Evolutionary conservation across 2,113 vertebrate genomes (phyloP).

Genomic region (Paedocypris sp.): DNA sequence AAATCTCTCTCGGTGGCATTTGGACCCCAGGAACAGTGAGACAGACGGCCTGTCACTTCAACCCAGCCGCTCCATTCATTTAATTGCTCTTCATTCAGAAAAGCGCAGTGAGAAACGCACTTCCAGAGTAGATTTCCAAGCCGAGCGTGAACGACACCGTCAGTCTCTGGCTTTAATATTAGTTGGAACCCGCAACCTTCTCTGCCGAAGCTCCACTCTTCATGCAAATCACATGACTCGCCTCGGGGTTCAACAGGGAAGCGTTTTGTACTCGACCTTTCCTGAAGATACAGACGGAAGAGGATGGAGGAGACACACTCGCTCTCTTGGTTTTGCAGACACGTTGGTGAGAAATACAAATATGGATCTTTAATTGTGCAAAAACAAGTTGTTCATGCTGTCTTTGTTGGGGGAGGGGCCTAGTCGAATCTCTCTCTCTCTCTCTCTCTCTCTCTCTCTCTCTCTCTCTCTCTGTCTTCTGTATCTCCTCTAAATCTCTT

Average conservation of each 20-base stretch:
- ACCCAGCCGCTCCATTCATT: conserved; percentile 32
- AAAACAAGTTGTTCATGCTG: too few species aligned
- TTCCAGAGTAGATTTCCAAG: conserved; percentile 9
- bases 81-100: conserved; percentile 35
- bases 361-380: too few species aligned
- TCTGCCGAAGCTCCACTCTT: conserved; percentile 28
- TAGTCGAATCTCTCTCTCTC: too few species aligned
- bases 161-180: background rate
- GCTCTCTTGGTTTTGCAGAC: conserved; percentile 27
- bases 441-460: too few species aligned
- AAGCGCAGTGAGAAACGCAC: conserved; percentile 12
- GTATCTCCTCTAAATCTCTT: too few species aligned
- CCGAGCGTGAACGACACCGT: background rate
- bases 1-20: conserved; percentile 2
- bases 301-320: conserved; percentile 1
- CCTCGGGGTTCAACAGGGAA: conserved; percentile 41
- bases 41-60: conserved; percentile 38
- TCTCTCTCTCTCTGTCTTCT: too few species aligned
- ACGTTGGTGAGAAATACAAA: too few species aligned
- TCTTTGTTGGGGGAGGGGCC: too few species aligned
- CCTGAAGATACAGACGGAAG: conserved; percentile 9
- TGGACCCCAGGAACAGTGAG: background rate
- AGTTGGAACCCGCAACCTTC: background rate
- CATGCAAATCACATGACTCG: conserved; percentile 44
- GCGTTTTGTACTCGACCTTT: conserved; percentile 35